phyloP scores from a whole-genome alignment of 1,140 invertebrate genomes.

The Neuroterus valhalla region DNA sequence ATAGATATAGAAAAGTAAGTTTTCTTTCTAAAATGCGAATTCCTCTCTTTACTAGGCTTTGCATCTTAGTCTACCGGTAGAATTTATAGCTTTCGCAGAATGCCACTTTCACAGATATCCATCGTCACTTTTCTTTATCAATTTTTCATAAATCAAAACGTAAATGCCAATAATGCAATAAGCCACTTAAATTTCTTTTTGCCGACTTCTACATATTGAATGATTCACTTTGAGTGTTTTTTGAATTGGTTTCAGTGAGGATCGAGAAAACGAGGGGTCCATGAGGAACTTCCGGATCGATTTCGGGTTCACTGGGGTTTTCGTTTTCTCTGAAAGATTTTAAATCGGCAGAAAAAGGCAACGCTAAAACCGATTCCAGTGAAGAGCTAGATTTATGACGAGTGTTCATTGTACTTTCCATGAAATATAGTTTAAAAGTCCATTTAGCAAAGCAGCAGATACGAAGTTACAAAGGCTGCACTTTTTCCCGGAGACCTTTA shows the following conservation, averaged over 20 bases:
- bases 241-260: background rate
- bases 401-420: slow-evolving; percentile 13
- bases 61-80: background rate
- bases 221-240: slow-evolving; percentile 8
- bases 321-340: background rate
- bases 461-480: slow-evolving; percentile 37
- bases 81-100: slow-evolving; percentile 22
- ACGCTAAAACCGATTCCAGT: background rate
- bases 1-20: slow-evolving; percentile 26
- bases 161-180: slow-evolving; percentile 4
- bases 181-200: slow-evolving; percentile 11
- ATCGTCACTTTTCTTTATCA: slow-evolving; percentile 13
- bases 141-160: slow-evolving; percentile 6
- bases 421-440: slow-evolving; percentile 1
- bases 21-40: background rate
- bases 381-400: slow-evolving; percentile 11
- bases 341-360: background rate
- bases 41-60: slow-evolving; percentile 4
- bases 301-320: background rate
- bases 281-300: background rate
- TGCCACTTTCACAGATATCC: slow-evolving; percentile 19
- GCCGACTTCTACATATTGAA: background rate
- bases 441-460: background rate
- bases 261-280: background rate
- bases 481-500: slow-evolving; percentile 60